Evolutionary conservation across 2,113 vertebrate species (phyloP), one percentile per base, ranked within the genome.

Genomic region (Eurypyga helias): DNA sequence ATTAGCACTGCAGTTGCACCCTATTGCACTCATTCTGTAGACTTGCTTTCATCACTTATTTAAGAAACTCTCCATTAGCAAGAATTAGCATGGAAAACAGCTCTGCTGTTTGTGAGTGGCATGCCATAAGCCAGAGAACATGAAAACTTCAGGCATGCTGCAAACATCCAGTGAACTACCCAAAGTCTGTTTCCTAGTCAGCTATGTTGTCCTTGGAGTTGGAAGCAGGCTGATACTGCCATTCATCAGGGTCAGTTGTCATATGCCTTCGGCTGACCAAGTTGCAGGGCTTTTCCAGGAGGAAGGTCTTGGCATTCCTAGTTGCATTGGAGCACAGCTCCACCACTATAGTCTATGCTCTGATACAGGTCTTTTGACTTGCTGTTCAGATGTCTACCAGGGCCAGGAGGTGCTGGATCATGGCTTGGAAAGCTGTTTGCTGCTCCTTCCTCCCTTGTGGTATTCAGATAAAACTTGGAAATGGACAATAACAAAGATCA

Each of bases 111-210:
- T 66, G 36, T 43, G 55, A 51, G 51, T 12, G 36, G 2, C 1
- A 0, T 13, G 23, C 26, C 17, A 8, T n/a, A 82, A 84, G 60
- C 7, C 49, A 67, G 61, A 84, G 17, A 82, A 60, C 11, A 43
- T 16, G 9, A 51, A 61, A 79, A 77, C 16, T 34, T 51, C 1
- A 1, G 19, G 5, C 9, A 6, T 58, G 11, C 14, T 67, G 28
- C 19, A 85, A 64, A 58, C 8, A 36, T 0, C 0, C 13, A 18
- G 54, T 10, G 13, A 10, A 19, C 52, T 65, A 19, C 5, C 2
- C 49, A 21, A 21, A 60, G 5, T 5, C 57, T 72, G 6, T 64
- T 80, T 61, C 6, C 38, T 36, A 29, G 24, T 15, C n/a, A 79
- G 34, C 18, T 73, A 19, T 36, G 18, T 36, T 25, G 61, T 26